Conservation (phyloP, 23 tunicate genomes). For the Trididemnum nubilum region DNA sequence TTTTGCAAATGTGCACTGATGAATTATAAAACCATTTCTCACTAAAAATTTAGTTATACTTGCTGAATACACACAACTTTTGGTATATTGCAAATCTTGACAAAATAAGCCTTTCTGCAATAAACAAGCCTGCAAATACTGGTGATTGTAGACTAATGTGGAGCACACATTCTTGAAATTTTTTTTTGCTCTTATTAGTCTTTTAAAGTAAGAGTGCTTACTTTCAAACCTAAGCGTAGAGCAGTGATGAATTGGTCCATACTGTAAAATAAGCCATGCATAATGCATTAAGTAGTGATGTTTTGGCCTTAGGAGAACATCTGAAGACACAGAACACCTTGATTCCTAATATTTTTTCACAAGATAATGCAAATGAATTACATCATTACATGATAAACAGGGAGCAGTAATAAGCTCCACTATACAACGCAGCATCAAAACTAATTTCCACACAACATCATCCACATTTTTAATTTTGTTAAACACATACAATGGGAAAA, state of each 20-base stretch:
- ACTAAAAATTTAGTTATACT: neutral
- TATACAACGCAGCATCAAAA: constrained; percentile 26
- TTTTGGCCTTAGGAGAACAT: constrained; percentile 49
- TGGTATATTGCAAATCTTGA: neutral
- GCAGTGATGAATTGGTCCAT: constrained; percentile 40
- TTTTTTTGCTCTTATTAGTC: neutral
- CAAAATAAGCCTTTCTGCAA: neutral
- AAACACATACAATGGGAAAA: constrained; percentile 45
- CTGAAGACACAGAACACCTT: constrained; percentile 3
- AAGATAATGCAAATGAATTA: neutral
- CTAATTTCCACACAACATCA: constrained; percentile 7
- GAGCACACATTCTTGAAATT: constrained; percentile 44
- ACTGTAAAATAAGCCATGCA: constrained; percentile 32
- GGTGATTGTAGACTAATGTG: constrained; percentile 45
- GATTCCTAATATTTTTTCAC: constrained; percentile 9
- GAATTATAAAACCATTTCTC: neutral
- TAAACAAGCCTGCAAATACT: constrained; percentile 20
- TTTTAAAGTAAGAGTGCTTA: constrained; percentile 55
- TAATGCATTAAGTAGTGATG: constrained; percentile 62
- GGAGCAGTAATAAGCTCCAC: constrained; percentile 28
- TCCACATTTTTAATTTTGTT: constrained; percentile 9
- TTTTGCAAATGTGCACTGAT: neutral
- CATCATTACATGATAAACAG: neutral
- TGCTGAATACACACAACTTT: neutral
- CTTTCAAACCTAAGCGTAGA: constrained; percentile 67